These are phyloP conservation scores for Prunella himalayana DNA, from an alignment of 2,113 vertebrate species.

Conservation along the genomic window DNA sequence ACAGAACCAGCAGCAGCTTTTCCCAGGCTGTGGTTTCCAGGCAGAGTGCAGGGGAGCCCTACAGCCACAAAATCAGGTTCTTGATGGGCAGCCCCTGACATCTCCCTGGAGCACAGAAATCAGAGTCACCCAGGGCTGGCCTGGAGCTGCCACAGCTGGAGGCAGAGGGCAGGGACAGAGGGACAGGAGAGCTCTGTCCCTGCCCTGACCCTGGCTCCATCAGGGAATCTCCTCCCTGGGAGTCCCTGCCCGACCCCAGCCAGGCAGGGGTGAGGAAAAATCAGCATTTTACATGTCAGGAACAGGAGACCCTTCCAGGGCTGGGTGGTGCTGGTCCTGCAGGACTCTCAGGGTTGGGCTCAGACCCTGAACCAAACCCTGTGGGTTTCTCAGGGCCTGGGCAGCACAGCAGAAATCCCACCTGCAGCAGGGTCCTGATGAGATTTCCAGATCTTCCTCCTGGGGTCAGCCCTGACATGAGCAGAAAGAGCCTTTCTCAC, in stretches of 20 bases:
- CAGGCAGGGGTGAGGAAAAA: neutral
- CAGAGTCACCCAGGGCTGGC: neutral
- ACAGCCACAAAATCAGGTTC: neutral
- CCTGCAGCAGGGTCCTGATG: neutral
- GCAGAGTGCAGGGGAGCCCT: neutral
- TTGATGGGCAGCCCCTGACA: neutral
- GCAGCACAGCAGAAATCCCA: neutral
- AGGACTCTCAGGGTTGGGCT: rapidly evolving
- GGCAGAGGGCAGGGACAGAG: neutral
- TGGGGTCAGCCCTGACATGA: neutral
- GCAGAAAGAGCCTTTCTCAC: neutral
- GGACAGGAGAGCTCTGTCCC: neutral
- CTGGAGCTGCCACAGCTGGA: neutral
- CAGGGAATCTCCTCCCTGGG: neutral
- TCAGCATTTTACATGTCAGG: neutral
- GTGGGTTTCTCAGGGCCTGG: neutral
- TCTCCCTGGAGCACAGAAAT: neutral
- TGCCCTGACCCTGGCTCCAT: rapidly evolving
- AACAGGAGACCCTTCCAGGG: rapidly evolving
- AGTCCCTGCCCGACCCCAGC: neutral
- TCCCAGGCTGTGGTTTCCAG: neutral
- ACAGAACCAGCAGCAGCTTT: neutral
- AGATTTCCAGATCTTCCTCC: neutral
- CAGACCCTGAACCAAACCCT: neutral
- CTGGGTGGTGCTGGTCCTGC: rapidly evolving